phyloP scores from a whole-genome alignment of 2,797 vertebrate genomes.

The Stomatorhinus walkeri region DNA sequence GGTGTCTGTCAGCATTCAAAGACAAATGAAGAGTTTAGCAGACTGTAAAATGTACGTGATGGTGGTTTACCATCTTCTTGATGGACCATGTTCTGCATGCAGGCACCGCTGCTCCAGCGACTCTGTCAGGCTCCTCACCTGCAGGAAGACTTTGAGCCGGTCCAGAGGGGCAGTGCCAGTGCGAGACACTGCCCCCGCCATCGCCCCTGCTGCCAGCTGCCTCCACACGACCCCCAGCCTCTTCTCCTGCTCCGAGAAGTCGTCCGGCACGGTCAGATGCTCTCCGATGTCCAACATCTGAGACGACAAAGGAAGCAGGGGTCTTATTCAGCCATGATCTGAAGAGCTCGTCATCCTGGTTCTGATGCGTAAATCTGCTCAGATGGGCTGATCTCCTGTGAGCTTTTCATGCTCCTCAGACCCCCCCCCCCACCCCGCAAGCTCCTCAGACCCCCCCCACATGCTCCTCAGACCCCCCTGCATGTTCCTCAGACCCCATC shows the following conservation, averaged over 20 bases:
- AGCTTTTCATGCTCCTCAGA: neutral
- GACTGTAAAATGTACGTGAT: neutral
- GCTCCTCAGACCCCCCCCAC: no score
- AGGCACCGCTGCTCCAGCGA: neutral
- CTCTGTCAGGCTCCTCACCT: conserved; percentile 54
- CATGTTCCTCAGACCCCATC: no score
- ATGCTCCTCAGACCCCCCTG: no score
- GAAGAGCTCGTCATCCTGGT: neutral
- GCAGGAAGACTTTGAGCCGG: conserved; percentile 88
- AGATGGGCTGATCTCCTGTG: neutral
- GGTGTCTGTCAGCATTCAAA: neutral
- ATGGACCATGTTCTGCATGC: neutral
- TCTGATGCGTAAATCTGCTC: neutral
- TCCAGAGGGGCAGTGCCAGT: conserved; percentile 89
- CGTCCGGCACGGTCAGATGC: conserved; percentile 81
- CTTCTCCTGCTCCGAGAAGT: conserved; percentile 82
- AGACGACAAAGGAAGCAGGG: neutral
- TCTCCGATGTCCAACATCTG: conserved; percentile 92
- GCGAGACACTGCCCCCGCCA: conserved; percentile 83
- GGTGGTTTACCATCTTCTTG: neutral
- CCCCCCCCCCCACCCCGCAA: no score
- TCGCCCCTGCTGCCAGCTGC: conserved; percentile 80
- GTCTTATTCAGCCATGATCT: neutral
- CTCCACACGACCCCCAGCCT: conserved; percentile 81
- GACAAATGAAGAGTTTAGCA: neutral